These are phyloP conservation scores for Poecilia velifera DNA, from an alignment of 2,797 vertebrate species.

Conservation along the genomic window DNA sequence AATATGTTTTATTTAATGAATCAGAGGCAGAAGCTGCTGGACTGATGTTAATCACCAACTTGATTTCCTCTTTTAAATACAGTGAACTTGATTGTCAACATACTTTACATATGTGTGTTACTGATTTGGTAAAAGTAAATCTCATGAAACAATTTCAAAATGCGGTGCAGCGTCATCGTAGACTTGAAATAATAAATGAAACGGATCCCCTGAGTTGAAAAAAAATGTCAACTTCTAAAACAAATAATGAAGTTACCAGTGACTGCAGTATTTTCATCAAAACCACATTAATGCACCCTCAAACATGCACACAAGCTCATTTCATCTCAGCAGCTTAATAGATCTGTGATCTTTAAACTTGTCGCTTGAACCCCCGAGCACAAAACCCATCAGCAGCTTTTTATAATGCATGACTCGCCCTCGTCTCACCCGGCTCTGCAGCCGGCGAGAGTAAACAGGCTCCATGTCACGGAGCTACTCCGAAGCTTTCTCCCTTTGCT, in stretches of 20 bases:
- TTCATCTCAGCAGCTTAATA: slow-evolving; percentile 40
- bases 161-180: not conserved
- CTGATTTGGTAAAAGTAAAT: not conserved
- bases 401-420: slow-evolving; percentile 62
- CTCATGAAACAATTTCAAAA: slow-evolving; percentile 6
- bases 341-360: slow-evolving; percentile 59
- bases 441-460: slow-evolving; percentile 59
- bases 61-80: too few species aligned
- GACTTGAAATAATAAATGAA: slow-evolving; percentile 16
- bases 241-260: slow-evolving; percentile 15
- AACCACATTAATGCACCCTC: slow-evolving; percentile 28
- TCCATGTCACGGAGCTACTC: slow-evolving; percentile 44
- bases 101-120: not conserved
- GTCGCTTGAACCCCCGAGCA: slow-evolving; percentile 46
- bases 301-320: slow-evolving; percentile 8
- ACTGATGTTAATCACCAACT: too few species aligned
- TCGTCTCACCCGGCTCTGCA: slow-evolving; percentile 53
- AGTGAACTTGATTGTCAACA: too few species aligned
- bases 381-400: slow-evolving; percentile 57
- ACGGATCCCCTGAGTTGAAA: slow-evolving; percentile 18
- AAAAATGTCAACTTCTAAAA: not conserved
- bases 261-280: slow-evolving; percentile 30
- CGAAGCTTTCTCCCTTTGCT: slow-evolving; percentile 19
- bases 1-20: too few species aligned
- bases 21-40: too few species aligned